These are phyloP conservation scores for Macaria notata DNA, from an alignment of 2,888 invertebrate genomes.

Conservation along the genomic window DNA sequence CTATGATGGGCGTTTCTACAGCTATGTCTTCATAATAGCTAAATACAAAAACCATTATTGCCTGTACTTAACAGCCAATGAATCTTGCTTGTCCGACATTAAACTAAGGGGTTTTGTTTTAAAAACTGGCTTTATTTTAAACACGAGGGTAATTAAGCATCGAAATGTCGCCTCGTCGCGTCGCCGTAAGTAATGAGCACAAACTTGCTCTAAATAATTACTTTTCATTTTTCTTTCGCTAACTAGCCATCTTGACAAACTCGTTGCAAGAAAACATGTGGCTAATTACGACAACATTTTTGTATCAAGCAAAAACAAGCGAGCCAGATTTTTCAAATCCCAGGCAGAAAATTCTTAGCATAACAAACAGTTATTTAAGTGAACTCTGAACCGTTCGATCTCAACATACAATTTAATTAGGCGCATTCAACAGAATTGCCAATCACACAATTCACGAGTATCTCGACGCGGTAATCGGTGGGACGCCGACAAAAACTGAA, in stretches of 20 bases:
- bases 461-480: slow-evolving; percentile 34
- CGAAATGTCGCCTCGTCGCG: slow-evolving; percentile 63
- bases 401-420: slow-evolving; percentile 16
- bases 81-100: slow-evolving; percentile 1
- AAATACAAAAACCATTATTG: too few relatives aligned
- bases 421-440: slow-evolving; percentile 20
- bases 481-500: slow-evolving; percentile 59
- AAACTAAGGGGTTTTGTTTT: slow-evolving; percentile 41
- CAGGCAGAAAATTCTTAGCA: not conserved
- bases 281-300: slow-evolving; percentile 19
- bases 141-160: slow-evolving; percentile 71
- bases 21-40: too few relatives aligned
- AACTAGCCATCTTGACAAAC: slow-evolving; percentile 21
- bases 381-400: slow-evolving; percentile 6
- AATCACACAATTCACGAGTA: slow-evolving; percentile 9
- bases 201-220: slow-evolving; percentile 40
- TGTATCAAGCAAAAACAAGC: not conserved
- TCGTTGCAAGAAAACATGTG: slow-evolving; percentile 13
- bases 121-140: slow-evolving; percentile 54
- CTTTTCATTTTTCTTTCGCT: slow-evolving; percentile 16
- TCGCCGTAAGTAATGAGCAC: slow-evolving; percentile 61
- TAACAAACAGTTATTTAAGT: not conserved
- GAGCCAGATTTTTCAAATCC: not conserved
- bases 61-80: too few relatives aligned
- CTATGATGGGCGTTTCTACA: too few relatives aligned